Base-by-base conservation (phyloP, 2,797 vertebrate genomes). In the Alectoris magna region DNA sequence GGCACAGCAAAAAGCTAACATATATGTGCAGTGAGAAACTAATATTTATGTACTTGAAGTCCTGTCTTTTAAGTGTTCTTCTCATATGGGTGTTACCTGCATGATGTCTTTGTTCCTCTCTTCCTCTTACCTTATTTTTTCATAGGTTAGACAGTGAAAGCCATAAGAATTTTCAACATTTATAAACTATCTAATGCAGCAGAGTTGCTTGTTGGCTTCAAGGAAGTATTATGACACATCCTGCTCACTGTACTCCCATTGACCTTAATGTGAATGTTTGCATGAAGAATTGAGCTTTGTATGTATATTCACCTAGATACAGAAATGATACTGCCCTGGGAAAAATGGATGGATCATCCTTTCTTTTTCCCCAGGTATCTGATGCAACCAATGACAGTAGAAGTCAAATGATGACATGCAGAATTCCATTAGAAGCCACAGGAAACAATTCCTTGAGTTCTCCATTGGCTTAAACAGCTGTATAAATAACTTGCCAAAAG, bases 401-500 rank as follows among this genome's bases (percentile, higher is more conserved):
- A 91, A 68, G 69, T 91, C 63, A 94, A 95, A 95, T 24, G 94
- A 90, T 90, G 56, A 79, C 60, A 72, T 44, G 67, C 26, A 51
- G 36, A 78, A 49, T 83, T 56, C 66, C 89, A 59, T 72, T 83
- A 55, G 69, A 72, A 87, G 66, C 24, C 11, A 19, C 24, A 59
- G 58, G 58, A 87, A 94, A 63, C 6, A 6, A 48, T 76, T 79
- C 76, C 75, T 39, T 68, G 24, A 87, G 36, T 55, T 67, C 23
- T 84, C 69, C 21, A 13, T 36, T 69, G 84, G 62, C 63, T 89
- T 89, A 95, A 93, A 78, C 46, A 27, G 78, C 66, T 84, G 55
- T 60, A 24, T 44, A 62, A 77, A 31, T 72, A 89, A 94, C 95
- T 94, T 93, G 51, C 91, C 91, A 94, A 74, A 86, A 85, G 91